A percentile compares a stretch with the other conserved stretches of the same genome.
phyloP scores from a whole-genome alignment of 1,140 invertebrate species.

The Drosophila nasuta region DNA sequence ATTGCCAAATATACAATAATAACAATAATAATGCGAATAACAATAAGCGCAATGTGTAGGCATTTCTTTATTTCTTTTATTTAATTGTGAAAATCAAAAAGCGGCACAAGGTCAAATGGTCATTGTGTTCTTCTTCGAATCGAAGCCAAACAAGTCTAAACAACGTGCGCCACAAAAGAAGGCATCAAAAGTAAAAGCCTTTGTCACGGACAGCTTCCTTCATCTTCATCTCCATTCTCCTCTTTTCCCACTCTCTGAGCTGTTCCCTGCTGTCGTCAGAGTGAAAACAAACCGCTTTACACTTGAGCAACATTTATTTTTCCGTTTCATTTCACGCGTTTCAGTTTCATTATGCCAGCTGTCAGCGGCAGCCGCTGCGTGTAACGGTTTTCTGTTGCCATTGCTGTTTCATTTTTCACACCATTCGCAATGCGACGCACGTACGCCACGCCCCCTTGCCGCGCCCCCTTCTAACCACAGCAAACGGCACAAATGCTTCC shows the following conservation, averaged over 20 bases:
- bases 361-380: constrained; percentile 57
- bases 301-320: constrained; percentile 69
- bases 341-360: constrained; percentile 67
- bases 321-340: constrained; percentile 68
- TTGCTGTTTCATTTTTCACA: constrained; percentile 62
- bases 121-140: neutral
- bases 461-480: neutral
- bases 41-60: neutral
- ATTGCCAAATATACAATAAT: constrained; percentile 4
- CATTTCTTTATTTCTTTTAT: constrained; percentile 19
- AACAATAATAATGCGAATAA: neutral
- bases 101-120: constrained; percentile 43
- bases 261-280: neutral
- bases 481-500: constrained; percentile 25
- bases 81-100: constrained; percentile 39
- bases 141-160: constrained; percentile 8
- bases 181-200: constrained; percentile 42
- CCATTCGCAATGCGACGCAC: constrained; percentile 60
- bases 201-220: constrained; percentile 44
- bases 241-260: no score
- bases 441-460: constrained; percentile 39
- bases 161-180: constrained; percentile 22
- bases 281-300: constrained; percentile 51
- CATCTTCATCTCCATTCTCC: neutral
- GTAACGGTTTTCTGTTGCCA: constrained; percentile 29